Percentiles rank a stretch among this genome's conserved stretches.
phyloP scores from a whole-genome alignment of 2,888 invertebrate species.

The Coremacera marginata region DNA sequence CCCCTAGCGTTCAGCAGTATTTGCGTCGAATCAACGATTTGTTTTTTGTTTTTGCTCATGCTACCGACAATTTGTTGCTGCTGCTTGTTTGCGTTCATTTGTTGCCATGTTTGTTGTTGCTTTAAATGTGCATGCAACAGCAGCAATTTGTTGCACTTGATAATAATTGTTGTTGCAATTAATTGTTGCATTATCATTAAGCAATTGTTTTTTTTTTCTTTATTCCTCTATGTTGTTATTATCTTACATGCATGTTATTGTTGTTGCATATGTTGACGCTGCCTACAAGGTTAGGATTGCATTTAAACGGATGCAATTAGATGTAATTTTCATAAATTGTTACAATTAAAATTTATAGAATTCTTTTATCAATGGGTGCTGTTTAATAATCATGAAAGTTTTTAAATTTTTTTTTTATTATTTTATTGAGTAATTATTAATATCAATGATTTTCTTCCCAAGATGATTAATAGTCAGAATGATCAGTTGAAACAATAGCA shows the following conservation, averaged over 20 bases:
- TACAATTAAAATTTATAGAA: background rate
- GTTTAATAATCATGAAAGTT: too few species aligned
- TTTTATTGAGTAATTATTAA: too few species aligned
- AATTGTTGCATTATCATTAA: conserved; percentile 17
- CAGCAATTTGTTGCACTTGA: conserved; percentile 29
- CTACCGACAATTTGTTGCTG: background rate
- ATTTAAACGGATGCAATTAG: background rate
- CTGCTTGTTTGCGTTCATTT: background rate
- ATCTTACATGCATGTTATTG: conserved; percentile 30
- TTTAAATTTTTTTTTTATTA: too few species aligned
- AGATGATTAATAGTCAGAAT: too few species aligned
- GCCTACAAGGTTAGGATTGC: background rate
- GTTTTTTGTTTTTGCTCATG: conserved; percentile 24
- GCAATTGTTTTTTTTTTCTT: background rate
- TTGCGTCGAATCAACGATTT: conserved; percentile 29
- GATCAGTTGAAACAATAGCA: too few species aligned
- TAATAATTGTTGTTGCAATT: conserved; percentile 33
- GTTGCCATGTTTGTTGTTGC: background rate
- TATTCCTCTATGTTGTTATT: background rate
- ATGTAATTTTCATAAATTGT: background rate
- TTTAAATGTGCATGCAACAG: background rate
- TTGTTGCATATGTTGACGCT: background rate
- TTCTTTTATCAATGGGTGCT: too few species aligned
- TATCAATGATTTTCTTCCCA: too few species aligned
- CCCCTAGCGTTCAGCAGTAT: conserved; percentile 12